phyloP scores from a whole-genome alignment of 2,888 invertebrate species.

The Habrosyne pyritoides region DNA sequence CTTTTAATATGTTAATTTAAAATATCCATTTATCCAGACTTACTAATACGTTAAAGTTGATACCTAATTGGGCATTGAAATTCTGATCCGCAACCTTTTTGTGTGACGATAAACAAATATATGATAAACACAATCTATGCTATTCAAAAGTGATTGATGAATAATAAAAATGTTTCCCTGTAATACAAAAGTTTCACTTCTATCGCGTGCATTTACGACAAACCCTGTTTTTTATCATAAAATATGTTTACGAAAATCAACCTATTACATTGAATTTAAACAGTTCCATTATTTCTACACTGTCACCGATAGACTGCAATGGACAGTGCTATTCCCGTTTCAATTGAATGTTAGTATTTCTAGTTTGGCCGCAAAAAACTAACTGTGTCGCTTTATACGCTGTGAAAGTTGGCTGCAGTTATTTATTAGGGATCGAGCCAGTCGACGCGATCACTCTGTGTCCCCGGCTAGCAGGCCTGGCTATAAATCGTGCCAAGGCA shows the following conservation, averaged over 20 bases:
- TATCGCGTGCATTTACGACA: too few species aligned
- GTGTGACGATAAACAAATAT: too few species aligned
- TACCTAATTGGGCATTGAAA: too few species aligned
- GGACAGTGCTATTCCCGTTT: constrained; percentile 11
- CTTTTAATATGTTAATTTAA: too few species aligned
- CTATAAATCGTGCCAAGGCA: constrained; percentile 62
- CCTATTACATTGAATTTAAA: background rate
- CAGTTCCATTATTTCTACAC: background rate
- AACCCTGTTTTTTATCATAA: too few species aligned
- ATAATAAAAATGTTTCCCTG: too few species aligned
- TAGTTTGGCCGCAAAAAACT: constrained; percentile 41
- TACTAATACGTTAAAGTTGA: too few species aligned
- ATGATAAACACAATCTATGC: too few species aligned
- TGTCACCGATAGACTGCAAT: background rate
- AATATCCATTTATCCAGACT: too few species aligned
- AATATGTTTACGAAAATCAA: background rate
- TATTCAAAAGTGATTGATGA: too few species aligned
- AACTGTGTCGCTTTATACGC: constrained; percentile 39
- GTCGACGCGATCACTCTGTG: constrained; percentile 66
- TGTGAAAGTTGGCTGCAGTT: constrained; percentile 55
- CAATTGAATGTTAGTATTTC: constrained; percentile 35
- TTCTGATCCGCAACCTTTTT: too few species aligned
- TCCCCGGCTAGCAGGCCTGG: constrained; percentile 47
- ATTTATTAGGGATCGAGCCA: constrained; percentile 70
- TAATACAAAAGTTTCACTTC: too few species aligned